Evolutionary conservation across 2,797 vertebrate species (phyloP).

Genomic region (Ceryle rudis): DNA sequence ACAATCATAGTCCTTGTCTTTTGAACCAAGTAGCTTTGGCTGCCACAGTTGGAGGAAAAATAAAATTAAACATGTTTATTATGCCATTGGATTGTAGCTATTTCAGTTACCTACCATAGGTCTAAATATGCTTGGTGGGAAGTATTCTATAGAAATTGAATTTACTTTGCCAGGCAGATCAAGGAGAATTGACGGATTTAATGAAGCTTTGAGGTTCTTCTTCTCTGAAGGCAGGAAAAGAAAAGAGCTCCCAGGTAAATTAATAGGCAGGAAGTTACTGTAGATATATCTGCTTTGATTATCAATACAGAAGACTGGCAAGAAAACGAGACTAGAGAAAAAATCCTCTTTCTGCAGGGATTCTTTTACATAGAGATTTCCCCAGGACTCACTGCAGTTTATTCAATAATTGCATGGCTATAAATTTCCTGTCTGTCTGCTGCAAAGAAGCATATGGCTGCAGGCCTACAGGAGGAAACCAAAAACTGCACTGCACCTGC

Average conservation of each 20-base stretch:
- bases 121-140: not conserved
- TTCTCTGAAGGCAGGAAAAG: not conserved
- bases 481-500: constrained; percentile 16
- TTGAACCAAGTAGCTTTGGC: not conserved
- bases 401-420: constrained; percentile 21
- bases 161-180: not conserved
- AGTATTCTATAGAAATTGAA: not conserved
- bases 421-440: constrained; percentile 46
- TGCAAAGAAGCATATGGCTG: constrained; percentile 13
- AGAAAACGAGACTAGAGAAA: not conserved
- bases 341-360: not conserved
- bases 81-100: not conserved
- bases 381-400: not conserved
- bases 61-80: not conserved
- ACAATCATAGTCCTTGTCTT: not conserved
- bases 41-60: not conserved
- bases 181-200: not conserved
- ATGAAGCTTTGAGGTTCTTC: not conserved
- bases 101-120: not conserved
- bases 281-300: constrained; percentile 3
- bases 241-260: not conserved
- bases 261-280: not conserved
- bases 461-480: constrained; percentile 31
- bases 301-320: not conserved
- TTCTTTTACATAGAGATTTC: not conserved